Conservation (phyloP, 2,113 vertebrate species). For the Melanotaenia duboulayi region DNA sequence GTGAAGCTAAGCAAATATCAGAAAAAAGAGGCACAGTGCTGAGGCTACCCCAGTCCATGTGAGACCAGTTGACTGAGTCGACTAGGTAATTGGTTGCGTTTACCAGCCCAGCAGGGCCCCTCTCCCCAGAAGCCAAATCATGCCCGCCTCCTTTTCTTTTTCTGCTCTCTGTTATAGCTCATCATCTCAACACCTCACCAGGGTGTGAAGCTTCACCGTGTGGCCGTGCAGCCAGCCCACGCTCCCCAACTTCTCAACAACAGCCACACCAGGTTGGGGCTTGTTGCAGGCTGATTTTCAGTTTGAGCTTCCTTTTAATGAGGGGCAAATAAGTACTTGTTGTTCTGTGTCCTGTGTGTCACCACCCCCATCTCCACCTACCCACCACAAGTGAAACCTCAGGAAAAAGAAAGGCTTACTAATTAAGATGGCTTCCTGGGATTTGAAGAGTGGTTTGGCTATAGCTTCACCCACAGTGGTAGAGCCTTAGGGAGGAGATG, state of each 20-base stretch:
- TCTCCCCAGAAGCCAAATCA: conserved; percentile 69
- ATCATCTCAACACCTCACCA: conserved; percentile 63
- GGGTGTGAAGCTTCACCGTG: conserved; percentile 54
- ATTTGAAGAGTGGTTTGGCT: conserved; percentile 51
- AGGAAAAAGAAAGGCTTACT: conserved; percentile 49
- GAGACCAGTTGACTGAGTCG: conserved; percentile 75
- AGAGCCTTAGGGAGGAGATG: conserved; percentile 60
- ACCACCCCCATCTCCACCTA: conserved; percentile 62
- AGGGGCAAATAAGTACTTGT: conserved; percentile 78
- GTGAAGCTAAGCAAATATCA: conserved; percentile 35
- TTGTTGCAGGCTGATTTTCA: conserved; percentile 77
- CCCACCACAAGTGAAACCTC: conserved; percentile 42
- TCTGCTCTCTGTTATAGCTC: conserved; percentile 64
- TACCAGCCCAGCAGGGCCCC: conserved; percentile 54
- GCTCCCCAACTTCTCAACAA: conserved; percentile 69
- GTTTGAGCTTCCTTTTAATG: conserved; percentile 75
- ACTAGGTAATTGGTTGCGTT: conserved; percentile 71
- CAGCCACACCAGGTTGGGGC: conserved; percentile 72
- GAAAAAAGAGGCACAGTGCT: conserved; percentile 44
- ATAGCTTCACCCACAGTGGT: conserved; percentile 53
- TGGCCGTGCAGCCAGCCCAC: conserved; percentile 64
- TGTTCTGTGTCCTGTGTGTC: conserved; percentile 68
- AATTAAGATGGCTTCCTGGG: conserved; percentile 78
- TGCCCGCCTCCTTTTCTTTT: conserved; percentile 50
- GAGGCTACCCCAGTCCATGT: conserved; percentile 64